These are phyloP conservation scores for Meteorus colon DNA, from an alignment of 2,888 invertebrate species.

Conservation along the genomic window DNA sequence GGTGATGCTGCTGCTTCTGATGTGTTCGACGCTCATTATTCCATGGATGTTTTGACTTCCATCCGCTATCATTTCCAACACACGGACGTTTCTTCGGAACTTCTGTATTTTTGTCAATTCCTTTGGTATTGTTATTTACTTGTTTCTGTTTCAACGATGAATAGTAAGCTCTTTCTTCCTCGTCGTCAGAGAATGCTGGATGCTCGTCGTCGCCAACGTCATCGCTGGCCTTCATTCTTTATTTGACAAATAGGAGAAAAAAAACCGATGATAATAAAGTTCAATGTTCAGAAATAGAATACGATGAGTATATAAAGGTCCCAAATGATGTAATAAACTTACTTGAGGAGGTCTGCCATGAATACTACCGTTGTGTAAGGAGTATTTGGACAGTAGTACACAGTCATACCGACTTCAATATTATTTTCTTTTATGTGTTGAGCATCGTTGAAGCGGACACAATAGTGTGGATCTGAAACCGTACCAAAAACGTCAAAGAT, in stretches of 20 bases:
- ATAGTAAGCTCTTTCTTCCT: constrained; percentile 80
- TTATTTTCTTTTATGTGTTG: constrained; percentile 83
- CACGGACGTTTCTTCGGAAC: constrained; percentile 55
- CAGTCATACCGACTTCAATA: constrained; percentile 80
- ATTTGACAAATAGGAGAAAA: constrained; percentile 46
- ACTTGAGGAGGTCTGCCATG: constrained; percentile 83
- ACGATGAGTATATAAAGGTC: constrained; percentile 1
- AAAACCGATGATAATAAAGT: constrained; percentile 10
- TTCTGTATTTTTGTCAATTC: constrained; percentile 25
- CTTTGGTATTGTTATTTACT: constrained; percentile 48
- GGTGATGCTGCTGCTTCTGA: constrained; percentile 34
- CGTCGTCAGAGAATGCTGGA: constrained; percentile 94
- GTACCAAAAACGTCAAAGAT: constrained; percentile 95
- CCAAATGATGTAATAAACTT: constrained; percentile 60
- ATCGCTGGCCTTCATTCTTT: constrained; percentile 88
- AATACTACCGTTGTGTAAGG: constrained; percentile 86
- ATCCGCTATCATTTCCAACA: constrained; percentile 52
- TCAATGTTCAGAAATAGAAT: constrained; percentile 4
- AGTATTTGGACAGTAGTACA: constrained; percentile 89
- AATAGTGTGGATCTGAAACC: constrained; percentile 89
- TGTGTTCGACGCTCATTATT: constrained; percentile 52
- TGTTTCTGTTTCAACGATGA: constrained; percentile 57
- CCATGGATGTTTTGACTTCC: constrained; percentile 67
- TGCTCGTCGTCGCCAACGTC: constrained; percentile 92
- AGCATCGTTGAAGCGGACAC: constrained; percentile 89